phyloP scores from a whole-genome alignment of 2,888 invertebrate species.

The Mactromeris polynyma region DNA sequence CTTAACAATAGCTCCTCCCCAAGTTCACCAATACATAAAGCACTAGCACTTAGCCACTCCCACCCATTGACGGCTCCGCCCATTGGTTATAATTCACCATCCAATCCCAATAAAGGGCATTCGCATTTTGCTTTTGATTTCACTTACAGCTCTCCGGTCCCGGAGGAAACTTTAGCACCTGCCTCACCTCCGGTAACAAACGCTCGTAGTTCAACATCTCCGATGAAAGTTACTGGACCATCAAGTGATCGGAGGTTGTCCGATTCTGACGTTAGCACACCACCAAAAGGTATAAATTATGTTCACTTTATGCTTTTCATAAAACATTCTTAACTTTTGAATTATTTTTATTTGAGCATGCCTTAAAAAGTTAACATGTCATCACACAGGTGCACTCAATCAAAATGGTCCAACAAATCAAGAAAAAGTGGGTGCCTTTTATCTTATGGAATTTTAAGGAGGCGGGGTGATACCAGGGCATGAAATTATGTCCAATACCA shows the following conservation, averaged over 20 bases:
- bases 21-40: constrained; percentile 51
- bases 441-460: too few relatives aligned
- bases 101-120: constrained; percentile 54
- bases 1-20: constrained; percentile 34
- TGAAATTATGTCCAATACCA: too few relatives aligned
- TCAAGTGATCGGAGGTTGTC: constrained; percentile 92
- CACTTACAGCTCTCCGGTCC: constrained; percentile 85
- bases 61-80: constrained; percentile 53
- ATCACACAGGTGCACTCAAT: too few relatives aligned
- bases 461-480: too few relatives aligned
- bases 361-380: too few relatives aligned
- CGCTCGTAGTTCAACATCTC: constrained; percentile 86
- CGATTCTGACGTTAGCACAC: constrained; percentile 97
- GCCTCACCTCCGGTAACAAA: constrained; percentile 80
- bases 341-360: too few relatives aligned
- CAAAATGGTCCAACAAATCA: too few relatives aligned
- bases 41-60: constrained; percentile 42
- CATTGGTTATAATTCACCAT: constrained; percentile 68
- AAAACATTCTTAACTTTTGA: too few relatives aligned
- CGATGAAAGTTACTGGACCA: constrained; percentile 89
- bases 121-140: constrained; percentile 81
- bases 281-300: constrained; percentile 94
- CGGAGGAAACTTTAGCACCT: constrained; percentile 81
- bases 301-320: too few relatives aligned
- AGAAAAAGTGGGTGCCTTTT: too few relatives aligned